A percentile compares a stretch with the other conserved stretches of the same genome.
These are phyloP conservation scores for Melieria omissa DNA, from an alignment of 2,888 invertebrate species.

Conservation along the genomic window DNA sequence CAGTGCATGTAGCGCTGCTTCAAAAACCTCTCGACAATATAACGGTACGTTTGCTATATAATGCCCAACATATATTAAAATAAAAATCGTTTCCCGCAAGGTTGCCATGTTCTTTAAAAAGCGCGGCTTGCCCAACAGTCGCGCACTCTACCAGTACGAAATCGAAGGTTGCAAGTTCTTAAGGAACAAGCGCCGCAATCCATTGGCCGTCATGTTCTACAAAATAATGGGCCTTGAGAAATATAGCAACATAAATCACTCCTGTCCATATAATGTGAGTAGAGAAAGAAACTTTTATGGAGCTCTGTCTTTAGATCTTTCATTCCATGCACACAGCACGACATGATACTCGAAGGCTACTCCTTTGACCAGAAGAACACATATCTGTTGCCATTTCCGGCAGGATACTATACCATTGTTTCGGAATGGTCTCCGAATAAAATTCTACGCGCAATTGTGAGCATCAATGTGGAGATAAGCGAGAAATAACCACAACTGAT, in stretches of 20 bases:
- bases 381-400: no score
- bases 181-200: conserved; percentile 35
- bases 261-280: conserved; percentile 35
- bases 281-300: neutral
- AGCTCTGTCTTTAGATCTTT: no score
- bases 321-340: no score
- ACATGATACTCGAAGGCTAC: no score
- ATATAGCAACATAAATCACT: conserved; percentile 36
- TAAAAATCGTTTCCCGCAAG: neutral
- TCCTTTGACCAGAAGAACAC: no score
- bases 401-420: no score
- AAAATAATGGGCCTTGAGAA: conserved; percentile 21
- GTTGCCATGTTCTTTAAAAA: neutral
- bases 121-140: conserved; percentile 2
- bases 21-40: conserved; percentile 11
- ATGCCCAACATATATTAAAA: neutral
- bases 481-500: no score
- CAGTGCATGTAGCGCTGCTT: conserved; percentile 4
- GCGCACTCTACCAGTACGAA: conserved; percentile 9
- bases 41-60: conserved; percentile 1
- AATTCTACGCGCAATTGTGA: no score
- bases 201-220: conserved; percentile 26
- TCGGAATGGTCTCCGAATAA: no score
- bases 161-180: conserved; percentile 35
- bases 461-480: no score